phyloP scores from a whole-genome alignment of 1,140 invertebrate species.

The Pararge aegeria region DNA sequence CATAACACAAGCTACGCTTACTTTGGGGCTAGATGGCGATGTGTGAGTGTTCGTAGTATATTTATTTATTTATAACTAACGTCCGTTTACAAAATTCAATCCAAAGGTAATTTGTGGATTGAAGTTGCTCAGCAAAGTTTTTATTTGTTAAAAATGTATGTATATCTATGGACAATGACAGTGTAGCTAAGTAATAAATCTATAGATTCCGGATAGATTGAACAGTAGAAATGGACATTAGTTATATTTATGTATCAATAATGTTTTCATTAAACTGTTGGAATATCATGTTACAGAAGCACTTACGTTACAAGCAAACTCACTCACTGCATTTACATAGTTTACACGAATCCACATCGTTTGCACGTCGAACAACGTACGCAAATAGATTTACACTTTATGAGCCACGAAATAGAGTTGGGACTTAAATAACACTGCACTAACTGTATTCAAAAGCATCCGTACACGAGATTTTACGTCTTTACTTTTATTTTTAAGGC shows the following conservation, averaged over 20 bases:
- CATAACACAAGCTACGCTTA: too few species aligned
- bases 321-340: conserved; percentile 35
- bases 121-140: too few species aligned
- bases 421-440: not conserved
- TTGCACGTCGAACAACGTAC: not conserved
- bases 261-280: conserved; percentile 13
- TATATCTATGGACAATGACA: too few species aligned
- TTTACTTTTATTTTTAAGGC: conserved; percentile 1
- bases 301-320: conserved; percentile 56
- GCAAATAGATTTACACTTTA: not conserved
- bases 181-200: too few species aligned
- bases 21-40: too few species aligned
- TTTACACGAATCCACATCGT: conserved; percentile 11
- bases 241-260: not conserved
- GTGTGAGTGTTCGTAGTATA: too few species aligned
- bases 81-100: too few species aligned
- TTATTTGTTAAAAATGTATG: too few species aligned
- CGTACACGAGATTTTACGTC: not conserved
- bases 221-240: too few species aligned
- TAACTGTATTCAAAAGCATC: conserved; percentile 2
- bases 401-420: not conserved
- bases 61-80: too few species aligned
- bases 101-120: too few species aligned
- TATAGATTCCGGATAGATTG: too few species aligned
- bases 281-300: conserved; percentile 22